Base-by-base conservation (phyloP, 2,797 vertebrate species). In the Synaphobranchus kaupii region DNA sequence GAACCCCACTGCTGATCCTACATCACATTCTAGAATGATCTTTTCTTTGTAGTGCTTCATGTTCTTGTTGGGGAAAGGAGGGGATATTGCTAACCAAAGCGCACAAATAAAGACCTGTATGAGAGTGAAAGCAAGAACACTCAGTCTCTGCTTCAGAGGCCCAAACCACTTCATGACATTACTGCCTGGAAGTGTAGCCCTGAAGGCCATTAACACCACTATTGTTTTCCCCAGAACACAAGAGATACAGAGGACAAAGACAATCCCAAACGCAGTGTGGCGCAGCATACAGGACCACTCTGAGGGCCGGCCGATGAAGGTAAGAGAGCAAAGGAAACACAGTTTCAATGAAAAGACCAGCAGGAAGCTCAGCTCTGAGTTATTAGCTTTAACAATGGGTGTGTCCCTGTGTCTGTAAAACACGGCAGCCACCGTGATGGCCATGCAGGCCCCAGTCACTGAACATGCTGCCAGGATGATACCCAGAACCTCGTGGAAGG, bases 261-360 rank as follows among this genome's bases (percentile, higher is more conserved):
- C 13, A 10, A 56, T 56, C 13, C 54, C 54, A 13, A 56, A 56
- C 2, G 54, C 54, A 56, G 54, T 56, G 54, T 56, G 54, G 54
- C 54, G 54, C 12, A 56, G 54, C 54, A 56, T 56, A 56, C 54
- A 56, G 76, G 94, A 94, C 93, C 92, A 94, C 1, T 91, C 90
- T 84, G 94, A 92, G 60, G 94, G 94, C 3, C 47, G 87, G 58
- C 94, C 94, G 68, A 95, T 94, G 88, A 94, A 95, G 31, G 93
- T 93, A 81, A 94, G 66, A 82, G 94, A 92, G 87, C 94, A 94
- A 56, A 95, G 91, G 84, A 95, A 95, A 90, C 94, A 95, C 4
- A 95, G 85, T 89, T 92, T 89, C 68, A 95, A 84, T 17, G 94
- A 94, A 71, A 94, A 90, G 22, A 94, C 92, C 86, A 94, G 12